phyloP scores from a whole-genome alignment of 1,140 invertebrate genomes.

The Dysdera silvatica region DNA sequence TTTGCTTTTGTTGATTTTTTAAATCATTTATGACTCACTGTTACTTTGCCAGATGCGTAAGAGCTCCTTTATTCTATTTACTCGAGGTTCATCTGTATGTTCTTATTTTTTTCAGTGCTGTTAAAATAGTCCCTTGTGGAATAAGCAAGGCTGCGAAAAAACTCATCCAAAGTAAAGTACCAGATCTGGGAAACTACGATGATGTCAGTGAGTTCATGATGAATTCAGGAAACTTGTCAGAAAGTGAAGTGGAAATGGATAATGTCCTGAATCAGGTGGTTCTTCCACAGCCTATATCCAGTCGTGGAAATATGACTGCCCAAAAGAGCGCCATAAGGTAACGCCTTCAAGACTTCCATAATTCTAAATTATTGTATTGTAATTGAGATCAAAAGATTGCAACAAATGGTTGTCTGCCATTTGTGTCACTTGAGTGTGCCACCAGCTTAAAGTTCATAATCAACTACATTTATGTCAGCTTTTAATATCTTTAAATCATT shows the following conservation, averaged over 20 bases:
- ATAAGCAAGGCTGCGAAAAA: slow-evolving; percentile 89
- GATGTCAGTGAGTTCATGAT: slow-evolving; percentile 83
- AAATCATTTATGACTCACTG: too few relatives aligned
- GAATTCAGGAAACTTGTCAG: slow-evolving; percentile 64
- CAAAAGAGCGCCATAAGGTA: slow-evolving; percentile 62
- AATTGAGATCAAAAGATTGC: too few relatives aligned
- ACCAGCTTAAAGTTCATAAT: too few relatives aligned
- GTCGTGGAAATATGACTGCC: slow-evolving; percentile 66
- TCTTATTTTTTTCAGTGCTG: slow-evolving; percentile 42
- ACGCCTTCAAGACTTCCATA: too few relatives aligned
- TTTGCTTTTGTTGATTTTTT: too few relatives aligned
- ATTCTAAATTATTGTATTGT: too few relatives aligned
- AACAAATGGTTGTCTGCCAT: too few relatives aligned
- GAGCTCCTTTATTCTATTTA: not conserved
- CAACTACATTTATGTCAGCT: too few relatives aligned
- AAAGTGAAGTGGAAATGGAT: slow-evolving; percentile 84
- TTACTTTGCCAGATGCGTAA: too few relatives aligned
- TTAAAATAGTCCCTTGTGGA: slow-evolving; percentile 66
- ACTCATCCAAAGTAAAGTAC: slow-evolving; percentile 80
- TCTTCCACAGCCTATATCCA: slow-evolving; percentile 53
- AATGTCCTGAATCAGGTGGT: slow-evolving; percentile 42
- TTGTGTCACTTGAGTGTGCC: too few relatives aligned
- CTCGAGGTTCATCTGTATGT: not conserved
- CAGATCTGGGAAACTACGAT: slow-evolving; percentile 74
- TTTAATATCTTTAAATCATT: too few relatives aligned